Base-by-base conservation (phyloP, 2,797 vertebrate species). In the Myiotriccus ornatus region DNA sequence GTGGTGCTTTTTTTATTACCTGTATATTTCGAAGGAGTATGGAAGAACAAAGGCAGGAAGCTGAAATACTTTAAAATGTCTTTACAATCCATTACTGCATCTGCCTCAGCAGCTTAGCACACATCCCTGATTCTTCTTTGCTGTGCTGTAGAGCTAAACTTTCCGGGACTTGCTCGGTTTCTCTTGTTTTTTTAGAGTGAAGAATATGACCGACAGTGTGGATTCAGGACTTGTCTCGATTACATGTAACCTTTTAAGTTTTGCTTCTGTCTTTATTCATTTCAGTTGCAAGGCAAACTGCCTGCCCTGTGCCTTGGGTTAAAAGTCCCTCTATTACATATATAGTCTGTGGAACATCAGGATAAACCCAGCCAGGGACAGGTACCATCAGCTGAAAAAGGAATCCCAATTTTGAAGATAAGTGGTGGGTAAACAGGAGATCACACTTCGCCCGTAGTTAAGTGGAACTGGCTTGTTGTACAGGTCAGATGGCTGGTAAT, bases 31-130 rank as follows among this genome's bases (percentile, higher is more conserved):
- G 46, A 44, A 92, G 59, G 86, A 43, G 35, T 78, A 86, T 41
- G 15, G 39, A 15, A 41, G 39, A 41, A 41, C 39, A 41, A 41
- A 41, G 77, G 78, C 74, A 91, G 78, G 62, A 67, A 74, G 24
- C 62, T 81, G 82, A 87, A 89, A 73, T 53, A 70, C 70, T 62
- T 84, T 20, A 67, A 63, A 87, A 65, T 60, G 90, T 39, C 70
- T 56, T 44, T 62, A 34, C 77, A 55, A 78, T 68, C 43, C 78
- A 55, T 75, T 75, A n/a, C 32, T 91, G 34, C 16, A 46, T 75
- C 37, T 81, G n/a, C 52, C 77, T 64, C 32, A 39, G 60, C 15
- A 32, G 32, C 57, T 81, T 77, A 84, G n/a, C 62, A 12, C 23
- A 6, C 1, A 1, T 57, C 19, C 25, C 6, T 50, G 28, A 39